These are phyloP conservation scores for Hypocryptadius cinnamomeus DNA, from an alignment of 2,113 vertebrate genomes.

Conservation along the genomic window DNA sequence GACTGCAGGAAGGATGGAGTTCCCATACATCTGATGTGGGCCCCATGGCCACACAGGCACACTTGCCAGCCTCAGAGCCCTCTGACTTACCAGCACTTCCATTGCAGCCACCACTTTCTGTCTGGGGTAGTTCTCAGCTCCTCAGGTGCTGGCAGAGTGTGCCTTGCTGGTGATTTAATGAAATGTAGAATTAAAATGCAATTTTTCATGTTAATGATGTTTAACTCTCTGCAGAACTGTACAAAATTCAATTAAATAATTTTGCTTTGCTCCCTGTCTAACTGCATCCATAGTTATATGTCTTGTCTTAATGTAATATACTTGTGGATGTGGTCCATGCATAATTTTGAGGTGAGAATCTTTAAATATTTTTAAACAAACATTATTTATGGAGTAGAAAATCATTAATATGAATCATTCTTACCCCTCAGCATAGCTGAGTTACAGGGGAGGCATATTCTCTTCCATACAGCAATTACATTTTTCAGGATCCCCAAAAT, in stretches of 20 bases:
- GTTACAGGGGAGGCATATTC: background rate
- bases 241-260: background rate
- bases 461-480: background rate
- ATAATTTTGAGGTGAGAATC: background rate
- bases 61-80: background rate
- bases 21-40: background rate
- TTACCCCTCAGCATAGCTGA: background rate
- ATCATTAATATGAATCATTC: background rate
- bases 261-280: background rate
- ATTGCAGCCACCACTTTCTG: background rate
- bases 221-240: background rate
- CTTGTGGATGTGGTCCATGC: background rate
- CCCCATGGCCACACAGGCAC: too few relatives aligned
- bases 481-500: background rate
- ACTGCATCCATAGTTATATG: background rate
- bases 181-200: background rate
- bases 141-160: background rate
- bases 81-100: background rate
- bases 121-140: background rate
- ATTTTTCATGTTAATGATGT: background rate
- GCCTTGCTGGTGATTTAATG: background rate
- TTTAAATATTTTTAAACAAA: background rate
- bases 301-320: background rate
- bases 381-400: background rate
- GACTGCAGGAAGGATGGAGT: background rate